Conservation (phyloP, 1,140 invertebrate species). For the Neoseiulus cucumeris region DNA sequence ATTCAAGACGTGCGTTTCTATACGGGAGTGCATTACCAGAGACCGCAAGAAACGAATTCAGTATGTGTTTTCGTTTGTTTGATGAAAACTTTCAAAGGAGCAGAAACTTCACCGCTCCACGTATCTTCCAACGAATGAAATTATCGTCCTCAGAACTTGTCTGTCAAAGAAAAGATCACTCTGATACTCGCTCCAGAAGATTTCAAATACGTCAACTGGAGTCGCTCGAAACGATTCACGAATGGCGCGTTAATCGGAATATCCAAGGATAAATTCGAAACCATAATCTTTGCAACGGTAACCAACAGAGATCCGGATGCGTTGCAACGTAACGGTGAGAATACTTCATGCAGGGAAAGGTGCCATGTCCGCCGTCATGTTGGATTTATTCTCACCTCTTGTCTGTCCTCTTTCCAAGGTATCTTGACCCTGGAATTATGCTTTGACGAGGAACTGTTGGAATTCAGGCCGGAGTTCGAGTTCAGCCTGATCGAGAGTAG, state of each 20-base stretch:
- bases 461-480: conserved; percentile 4
- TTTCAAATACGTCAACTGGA: conserved; percentile 24
- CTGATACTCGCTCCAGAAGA: conserved; percentile 19
- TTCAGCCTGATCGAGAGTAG: conserved; percentile 29
- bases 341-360: too few species aligned
- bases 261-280: conserved; percentile 42
- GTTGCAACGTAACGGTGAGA: conserved; percentile 11
- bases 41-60: too few species aligned
- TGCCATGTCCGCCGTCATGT: too few species aligned
- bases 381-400: too few species aligned
- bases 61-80: too few species aligned
- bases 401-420: too few species aligned
- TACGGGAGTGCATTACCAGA: neutral
- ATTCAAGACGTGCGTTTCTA: conserved; percentile 8
- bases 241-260: conserved; percentile 50
- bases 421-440: neutral
- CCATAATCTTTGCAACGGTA: conserved; percentile 43
- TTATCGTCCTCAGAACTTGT: neutral
- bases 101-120: too few species aligned
- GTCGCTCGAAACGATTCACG: conserved; percentile 38
- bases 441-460: conserved; percentile 8
- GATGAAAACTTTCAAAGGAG: too few species aligned
- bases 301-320: conserved; percentile 33
- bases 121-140: too few species aligned
- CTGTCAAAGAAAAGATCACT: too few species aligned